Evolutionary conservation across 2,888 invertebrate species (phyloP).

Genomic region (Lathronympha strigana): DNA sequence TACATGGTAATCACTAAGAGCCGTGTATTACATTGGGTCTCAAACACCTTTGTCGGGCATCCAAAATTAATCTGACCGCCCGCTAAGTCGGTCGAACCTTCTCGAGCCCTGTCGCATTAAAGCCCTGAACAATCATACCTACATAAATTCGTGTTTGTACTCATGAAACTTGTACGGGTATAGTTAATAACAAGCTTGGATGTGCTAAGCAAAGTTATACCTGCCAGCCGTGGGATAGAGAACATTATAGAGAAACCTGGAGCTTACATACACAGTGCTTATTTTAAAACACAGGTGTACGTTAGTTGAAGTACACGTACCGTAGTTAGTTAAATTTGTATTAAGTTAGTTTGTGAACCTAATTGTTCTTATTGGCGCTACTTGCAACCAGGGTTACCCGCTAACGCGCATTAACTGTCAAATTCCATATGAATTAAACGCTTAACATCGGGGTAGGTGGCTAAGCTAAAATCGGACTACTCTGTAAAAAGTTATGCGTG

Average conservation of each 20-base stretch:
- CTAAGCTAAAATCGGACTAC: too few species aligned
- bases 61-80: conserved; percentile 4
- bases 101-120: conserved; percentile 21
- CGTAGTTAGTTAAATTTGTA: too few species aligned
- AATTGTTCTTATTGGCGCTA: too few species aligned
- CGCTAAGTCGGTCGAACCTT: conserved; percentile 20
- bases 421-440: too few species aligned
- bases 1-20: background rate
- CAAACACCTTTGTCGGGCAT: conserved; percentile 13
- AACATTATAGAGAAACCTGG: background rate
- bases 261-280: background rate
- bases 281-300: too few species aligned
- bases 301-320: too few species aligned
- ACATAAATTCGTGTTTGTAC: conserved; percentile 30
- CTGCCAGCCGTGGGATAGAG: background rate
- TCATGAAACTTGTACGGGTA: conserved; percentile 22
- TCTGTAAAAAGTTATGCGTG: too few species aligned
- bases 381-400: too few species aligned
- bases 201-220: background rate
- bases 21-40: conserved; percentile 13
- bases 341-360: too few species aligned
- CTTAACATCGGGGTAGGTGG: too few species aligned
- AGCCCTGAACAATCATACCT: conserved; percentile 27
- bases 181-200: background rate
- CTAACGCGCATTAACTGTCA: too few species aligned